These are phyloP conservation scores for Toxostoma redivivum DNA, from an alignment of 2,113 vertebrate genomes.

Conservation along the genomic window DNA sequence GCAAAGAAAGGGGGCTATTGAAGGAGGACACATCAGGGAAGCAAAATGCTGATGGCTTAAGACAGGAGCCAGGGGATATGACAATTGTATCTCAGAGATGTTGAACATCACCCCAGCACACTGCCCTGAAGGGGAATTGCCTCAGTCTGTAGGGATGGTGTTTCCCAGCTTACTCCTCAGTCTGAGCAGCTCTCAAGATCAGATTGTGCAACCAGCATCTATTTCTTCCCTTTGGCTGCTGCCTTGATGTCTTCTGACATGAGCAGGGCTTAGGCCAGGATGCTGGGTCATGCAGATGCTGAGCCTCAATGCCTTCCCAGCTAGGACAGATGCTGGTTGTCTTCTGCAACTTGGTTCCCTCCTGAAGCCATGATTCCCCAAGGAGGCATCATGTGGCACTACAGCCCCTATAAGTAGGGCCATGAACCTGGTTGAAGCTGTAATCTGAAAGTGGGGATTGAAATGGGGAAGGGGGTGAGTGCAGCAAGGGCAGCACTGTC, in stretches of 20 bases:
- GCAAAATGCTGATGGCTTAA: background rate
- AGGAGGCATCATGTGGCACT: background rate
- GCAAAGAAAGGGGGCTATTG: background rate
- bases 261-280: background rate
- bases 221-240: conserved; percentile 9
- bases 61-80: background rate
- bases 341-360: background rate
- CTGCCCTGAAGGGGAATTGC: background rate
- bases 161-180: background rate
- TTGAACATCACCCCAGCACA: background rate
- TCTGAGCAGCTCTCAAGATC: background rate
- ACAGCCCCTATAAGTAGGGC: background rate
- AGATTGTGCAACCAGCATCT: background rate
- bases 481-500: background rate
- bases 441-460: background rate
- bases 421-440: background rate
- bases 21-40: background rate
- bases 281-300: background rate
- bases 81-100: background rate
- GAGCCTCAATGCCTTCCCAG: background rate
- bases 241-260: background rate
- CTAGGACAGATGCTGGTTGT: background rate
- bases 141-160: background rate
- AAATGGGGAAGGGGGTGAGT: background rate
- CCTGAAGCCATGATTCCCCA: background rate